phyloP scores from a whole-genome alignment of 2,113 vertebrate genomes.

The Ia io region DNA sequence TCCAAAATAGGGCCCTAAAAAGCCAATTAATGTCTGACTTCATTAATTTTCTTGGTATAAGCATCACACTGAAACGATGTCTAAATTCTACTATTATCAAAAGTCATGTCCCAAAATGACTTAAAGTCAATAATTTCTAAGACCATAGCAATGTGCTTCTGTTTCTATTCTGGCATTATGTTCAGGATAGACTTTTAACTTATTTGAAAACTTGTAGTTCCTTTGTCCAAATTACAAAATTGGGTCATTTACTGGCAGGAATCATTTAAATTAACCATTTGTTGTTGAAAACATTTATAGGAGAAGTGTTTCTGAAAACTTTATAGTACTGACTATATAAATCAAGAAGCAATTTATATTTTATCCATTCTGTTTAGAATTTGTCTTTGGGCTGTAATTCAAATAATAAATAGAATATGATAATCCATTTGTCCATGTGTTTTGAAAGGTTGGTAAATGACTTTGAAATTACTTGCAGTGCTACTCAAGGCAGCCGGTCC shows the following conservation, averaged over 20 bases:
- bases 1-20: background rate
- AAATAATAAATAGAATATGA: background rate
- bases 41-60: background rate
- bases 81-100: background rate
- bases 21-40: background rate
- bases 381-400: background rate
- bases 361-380: background rate
- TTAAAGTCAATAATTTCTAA: background rate
- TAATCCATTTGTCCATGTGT: background rate
- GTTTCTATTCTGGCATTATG: background rate
- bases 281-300: background rate
- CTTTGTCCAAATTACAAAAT: background rate
- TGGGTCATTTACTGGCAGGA: background rate
- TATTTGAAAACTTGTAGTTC: slow-evolving; percentile 11
- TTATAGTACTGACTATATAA: background rate
- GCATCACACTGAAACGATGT: background rate
- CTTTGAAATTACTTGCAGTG: background rate
- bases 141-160: background rate
- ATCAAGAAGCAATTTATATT: background rate
- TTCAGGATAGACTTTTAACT: background rate
- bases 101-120: background rate
- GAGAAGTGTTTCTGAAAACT: background rate
- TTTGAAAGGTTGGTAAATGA: background rate
- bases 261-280: background rate
- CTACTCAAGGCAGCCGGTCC: background rate